Evolutionary conservation across 2,113 vertebrate species (phyloP).

Genomic region (Leucoraja erinaceus): DNA sequence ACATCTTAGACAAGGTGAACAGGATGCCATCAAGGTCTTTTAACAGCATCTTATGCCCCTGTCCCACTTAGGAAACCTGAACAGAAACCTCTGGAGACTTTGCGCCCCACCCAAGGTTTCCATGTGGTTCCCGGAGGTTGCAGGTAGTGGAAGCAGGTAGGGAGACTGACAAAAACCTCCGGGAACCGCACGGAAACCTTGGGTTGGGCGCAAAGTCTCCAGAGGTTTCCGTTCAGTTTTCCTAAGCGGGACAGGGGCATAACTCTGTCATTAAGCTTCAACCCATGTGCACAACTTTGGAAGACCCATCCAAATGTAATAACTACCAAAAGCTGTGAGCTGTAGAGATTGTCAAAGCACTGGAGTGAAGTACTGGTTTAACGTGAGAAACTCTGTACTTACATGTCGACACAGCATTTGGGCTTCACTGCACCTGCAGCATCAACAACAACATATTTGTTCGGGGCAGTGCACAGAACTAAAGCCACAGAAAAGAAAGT

Average conservation of each 20-base stretch:
- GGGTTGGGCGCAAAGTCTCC: too few species aligned
- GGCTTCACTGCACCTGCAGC: constrained; percentile 92
- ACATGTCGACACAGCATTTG: constrained; percentile 98
- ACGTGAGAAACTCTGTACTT: constrained; percentile 55
- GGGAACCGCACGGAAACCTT: too few species aligned
- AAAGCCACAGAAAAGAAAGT: constrained; percentile 42
- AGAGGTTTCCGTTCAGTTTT: too few species aligned
- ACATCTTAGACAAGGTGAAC: neutral
- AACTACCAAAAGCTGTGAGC: constrained; percentile 35
- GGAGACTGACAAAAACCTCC: too few species aligned
- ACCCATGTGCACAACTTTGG: neutral
- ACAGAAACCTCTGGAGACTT: too few species aligned
- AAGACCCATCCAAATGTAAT: neutral
- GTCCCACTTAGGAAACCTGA: too few species aligned
- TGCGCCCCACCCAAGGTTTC: too few species aligned
- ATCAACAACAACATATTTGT: constrained; percentile 92
- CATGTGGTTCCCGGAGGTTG: too few species aligned
- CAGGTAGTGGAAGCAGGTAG: too few species aligned
- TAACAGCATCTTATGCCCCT: neutral
- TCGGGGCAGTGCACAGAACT: constrained; percentile 98
- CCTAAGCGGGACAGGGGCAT: too few species aligned
- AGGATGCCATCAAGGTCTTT: neutral
- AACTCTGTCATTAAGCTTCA: neutral
- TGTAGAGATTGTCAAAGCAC: too few species aligned
- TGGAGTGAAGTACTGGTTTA: constrained; percentile 41